Evolutionary conservation across 2,113 vertebrate species (phyloP), one percentile per base, ranked within the genome.

Genomic region (Micronisus gabar): DNA sequence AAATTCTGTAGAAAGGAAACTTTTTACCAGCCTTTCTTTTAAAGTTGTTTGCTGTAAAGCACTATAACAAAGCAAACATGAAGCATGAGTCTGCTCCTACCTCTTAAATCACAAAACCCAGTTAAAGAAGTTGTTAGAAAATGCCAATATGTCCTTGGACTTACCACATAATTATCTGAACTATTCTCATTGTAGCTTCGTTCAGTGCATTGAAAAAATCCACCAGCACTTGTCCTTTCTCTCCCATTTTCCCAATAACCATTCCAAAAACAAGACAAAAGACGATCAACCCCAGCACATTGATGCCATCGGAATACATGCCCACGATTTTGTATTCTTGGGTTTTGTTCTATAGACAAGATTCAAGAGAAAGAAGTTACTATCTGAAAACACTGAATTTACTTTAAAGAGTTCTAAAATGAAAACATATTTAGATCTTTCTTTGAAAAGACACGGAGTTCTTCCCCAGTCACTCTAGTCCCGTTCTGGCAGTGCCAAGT

Each of bases 91-190:
- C 27, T 47, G 4, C 36, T 91, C 30, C 47, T 41, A 32, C 19
- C 20, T 50, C n/a, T 83, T 88, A 19, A 90, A 13, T n/a, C 43
- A 88, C 52, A 78, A 93, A 94, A 58, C 5, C 11, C 48, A 65
- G 18, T 55, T 55, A 38, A 81, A 78, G 40, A 40, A 79, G 15
- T 32, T 52, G 27, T 32, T 78, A 75, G 61, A 84, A 97, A 96
- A 84, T 43, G 23, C 7, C 74, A 93, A 8, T 52, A 63, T 75
- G 68, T 65, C 27, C 45, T 81, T 82, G 62, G 52, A 97, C 99
- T 97, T 97, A 99, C 99, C 99, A 99, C 99, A 99, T 99, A 79
- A 99, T 99, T 91, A 99, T 99, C 73, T 99, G 99, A 84, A 99
- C 99, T 21, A 99, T 98, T 95, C 98, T 99, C 99, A 99, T 99